These are phyloP conservation scores for Ormyrus thymus DNA, from an alignment of 2,888 invertebrate genomes.

Conservation along the genomic window DNA sequence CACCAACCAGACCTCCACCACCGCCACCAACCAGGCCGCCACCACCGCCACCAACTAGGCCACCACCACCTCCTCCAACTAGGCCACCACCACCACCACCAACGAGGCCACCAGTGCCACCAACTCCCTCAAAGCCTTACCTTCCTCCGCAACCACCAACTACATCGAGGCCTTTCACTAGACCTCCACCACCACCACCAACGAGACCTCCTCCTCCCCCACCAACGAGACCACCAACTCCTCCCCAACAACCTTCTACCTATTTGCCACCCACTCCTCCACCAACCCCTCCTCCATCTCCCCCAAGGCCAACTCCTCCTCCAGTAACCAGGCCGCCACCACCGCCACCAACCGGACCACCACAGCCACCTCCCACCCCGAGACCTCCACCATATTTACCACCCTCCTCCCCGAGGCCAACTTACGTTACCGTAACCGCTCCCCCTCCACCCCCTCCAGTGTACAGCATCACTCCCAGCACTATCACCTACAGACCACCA, in stretches of 20 bases:
- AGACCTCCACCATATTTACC: slow-evolving; percentile 70
- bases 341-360: slow-evolving; percentile 30
- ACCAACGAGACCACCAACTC: slow-evolving; percentile 29
- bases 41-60: slow-evolving; percentile 61
- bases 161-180: slow-evolving; percentile 1
- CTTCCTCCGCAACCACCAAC: slow-evolving; percentile 60
- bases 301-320: slow-evolving; percentile 1
- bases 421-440: slow-evolving; percentile 67
- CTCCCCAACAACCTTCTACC: not conserved
- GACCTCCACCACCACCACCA: slow-evolving; percentile 52
- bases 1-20: slow-evolving; percentile 43
- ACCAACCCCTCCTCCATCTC: slow-evolving; percentile 34
- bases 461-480: slow-evolving; percentile 66
- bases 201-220: slow-evolving; percentile 47
- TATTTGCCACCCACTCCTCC: slow-evolving; percentile 37
- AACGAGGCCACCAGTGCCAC: slow-evolving; percentile 31
- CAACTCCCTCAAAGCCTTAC: slow-evolving; percentile 28
- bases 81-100: slow-evolving; percentile 45
- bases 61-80: slow-evolving; percentile 51
- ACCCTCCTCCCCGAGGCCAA: slow-evolving; percentile 65
- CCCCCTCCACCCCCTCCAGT: slow-evolving; percentile 72
- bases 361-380: slow-evolving; percentile 55
- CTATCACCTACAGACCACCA: slow-evolving; percentile 56
- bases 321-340: slow-evolving; percentile 26
- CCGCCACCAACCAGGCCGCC: slow-evolving; percentile 41